These are phyloP conservation scores for Tiliacea aurago DNA, from an alignment of 2,888 invertebrate genomes.

Conservation along the genomic window DNA sequence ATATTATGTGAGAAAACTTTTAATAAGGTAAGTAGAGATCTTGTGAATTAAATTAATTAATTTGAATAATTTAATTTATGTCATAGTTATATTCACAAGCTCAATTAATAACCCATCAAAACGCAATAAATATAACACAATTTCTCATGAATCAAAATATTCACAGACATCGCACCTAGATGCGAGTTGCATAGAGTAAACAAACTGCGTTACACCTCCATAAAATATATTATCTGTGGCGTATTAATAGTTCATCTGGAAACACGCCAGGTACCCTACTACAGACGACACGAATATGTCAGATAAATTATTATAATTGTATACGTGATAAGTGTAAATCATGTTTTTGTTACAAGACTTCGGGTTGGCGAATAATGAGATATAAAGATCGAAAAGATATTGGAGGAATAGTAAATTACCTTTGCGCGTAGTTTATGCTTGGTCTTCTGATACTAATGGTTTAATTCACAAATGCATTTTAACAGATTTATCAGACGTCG, in stretches of 20 bases:
- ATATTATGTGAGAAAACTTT: not conserved
- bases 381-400: constrained; percentile 32
- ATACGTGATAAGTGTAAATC: constrained; percentile 51
- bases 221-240: constrained; percentile 61
- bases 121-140: constrained; percentile 36
- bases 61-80: constrained; percentile 7
- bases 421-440: not conserved
- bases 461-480: constrained; percentile 14
- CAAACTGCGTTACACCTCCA: constrained; percentile 56
- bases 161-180: constrained; percentile 33
- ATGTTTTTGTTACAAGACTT: constrained; percentile 50
- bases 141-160: constrained; percentile 36
- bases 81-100: not conserved
- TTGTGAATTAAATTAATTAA: not conserved
- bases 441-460: constrained; percentile 2
- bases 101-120: constrained; percentile 32
- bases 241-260: constrained; percentile 64
- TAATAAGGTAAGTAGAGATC: constrained; percentile 2
- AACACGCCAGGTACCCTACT: constrained; percentile 57
- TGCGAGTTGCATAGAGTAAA: constrained; percentile 48
- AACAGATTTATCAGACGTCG: not conserved
- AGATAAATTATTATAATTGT: constrained; percentile 62
- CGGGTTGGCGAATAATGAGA: constrained; percentile 28
- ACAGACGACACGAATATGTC: constrained; percentile 54
- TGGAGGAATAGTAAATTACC: constrained; percentile 29